Conservation (phyloP, 2,888 invertebrate species). For the Aspidiotus rigidus region DNA sequence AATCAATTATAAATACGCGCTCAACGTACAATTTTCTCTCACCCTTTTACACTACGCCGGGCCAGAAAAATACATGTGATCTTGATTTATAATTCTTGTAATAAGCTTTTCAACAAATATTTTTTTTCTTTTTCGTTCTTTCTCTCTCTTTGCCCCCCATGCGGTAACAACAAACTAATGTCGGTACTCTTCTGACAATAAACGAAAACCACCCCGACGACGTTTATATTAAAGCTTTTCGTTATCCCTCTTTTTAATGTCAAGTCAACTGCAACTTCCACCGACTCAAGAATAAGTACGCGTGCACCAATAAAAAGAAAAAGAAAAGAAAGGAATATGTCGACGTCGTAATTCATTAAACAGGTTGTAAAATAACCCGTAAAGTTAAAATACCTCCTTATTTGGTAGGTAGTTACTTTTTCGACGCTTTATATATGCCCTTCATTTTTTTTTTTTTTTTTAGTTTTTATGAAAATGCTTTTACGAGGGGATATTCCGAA, state of each 20-base stretch:
- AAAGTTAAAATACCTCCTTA: constrained; percentile 12
- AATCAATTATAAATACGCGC: too few species aligned
- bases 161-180: neutral
- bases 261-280: constrained; percentile 12
- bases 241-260: constrained; percentile 13
- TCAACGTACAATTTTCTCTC: too few species aligned
- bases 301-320: too few species aligned
- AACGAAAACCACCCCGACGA: constrained; percentile 15
- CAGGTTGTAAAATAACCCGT: constrained; percentile 25
- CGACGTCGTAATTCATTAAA: constrained; percentile 26
- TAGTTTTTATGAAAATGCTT: constrained; percentile 6
- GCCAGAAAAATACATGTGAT: neutral
- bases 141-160: neutral
- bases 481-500: neutral
- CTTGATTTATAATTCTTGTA: constrained; percentile 16
- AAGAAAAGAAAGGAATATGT: constrained; percentile 11
- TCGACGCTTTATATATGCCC: neutral
- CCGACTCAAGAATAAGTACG: neutral
- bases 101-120: constrained; percentile 15
- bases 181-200: constrained; percentile 11
- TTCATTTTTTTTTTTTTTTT: constrained; percentile 8
- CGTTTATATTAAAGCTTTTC: constrained; percentile 15
- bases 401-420: neutral
- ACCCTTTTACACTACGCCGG: neutral
- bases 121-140: neutral